These are phyloP conservation scores for Coranthus polyacanthus DNA, from an alignment of 2,797 vertebrate genomes.

Conservation along the genomic window DNA sequence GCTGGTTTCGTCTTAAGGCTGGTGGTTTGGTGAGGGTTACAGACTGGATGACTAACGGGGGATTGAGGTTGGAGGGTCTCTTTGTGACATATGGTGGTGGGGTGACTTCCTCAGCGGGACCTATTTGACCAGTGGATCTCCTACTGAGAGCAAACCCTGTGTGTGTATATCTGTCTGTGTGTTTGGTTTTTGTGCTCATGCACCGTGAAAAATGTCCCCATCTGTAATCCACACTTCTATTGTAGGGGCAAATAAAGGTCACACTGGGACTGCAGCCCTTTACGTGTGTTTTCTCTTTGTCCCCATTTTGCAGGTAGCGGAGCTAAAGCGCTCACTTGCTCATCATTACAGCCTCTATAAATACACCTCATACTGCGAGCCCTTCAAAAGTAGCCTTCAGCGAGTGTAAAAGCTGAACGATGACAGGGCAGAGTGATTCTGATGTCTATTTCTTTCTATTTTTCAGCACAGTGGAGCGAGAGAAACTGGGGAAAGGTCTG, in stretches of 20 bases:
- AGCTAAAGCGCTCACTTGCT: slow-evolving; percentile 31
- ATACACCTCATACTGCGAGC: slow-evolving; percentile 32
- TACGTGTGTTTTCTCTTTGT: slow-evolving; percentile 15
- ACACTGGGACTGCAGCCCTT: slow-evolving; percentile 19
- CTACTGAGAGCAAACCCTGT: slow-evolving; percentile 50
- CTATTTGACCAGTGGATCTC: slow-evolving; percentile 61
- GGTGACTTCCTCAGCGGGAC: slow-evolving; percentile 70
- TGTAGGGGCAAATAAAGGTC: slow-evolving; percentile 69
- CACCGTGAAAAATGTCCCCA: slow-evolving; percentile 62
- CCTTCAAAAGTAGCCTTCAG: slow-evolving; percentile 39
- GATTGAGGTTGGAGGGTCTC: neutral
- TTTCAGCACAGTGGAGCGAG: slow-evolving; percentile 37
- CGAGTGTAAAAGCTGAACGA: slow-evolving; percentile 14
- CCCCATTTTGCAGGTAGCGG: slow-evolving; percentile 16
- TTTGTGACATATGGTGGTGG: slow-evolving; percentile 74
- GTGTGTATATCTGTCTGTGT: slow-evolving; percentile 19
- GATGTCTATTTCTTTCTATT: slow-evolving; percentile 44
- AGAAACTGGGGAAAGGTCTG: slow-evolving; percentile 5
- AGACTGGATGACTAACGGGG: slow-evolving; percentile 22
- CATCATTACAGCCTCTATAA: slow-evolving; percentile 31
- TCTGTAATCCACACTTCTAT: slow-evolving; percentile 62
- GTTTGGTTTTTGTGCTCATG: slow-evolving; percentile 50
- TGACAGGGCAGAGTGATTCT: slow-evolving; percentile 17
- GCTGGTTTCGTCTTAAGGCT: slow-evolving; percentile 3
- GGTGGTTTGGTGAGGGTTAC: neutral